A percentile compares a stretch with the other conserved stretches of the same genome.
Conservation (phyloP, 2,113 vertebrate genomes). For the Clarias batrachus region DNA sequence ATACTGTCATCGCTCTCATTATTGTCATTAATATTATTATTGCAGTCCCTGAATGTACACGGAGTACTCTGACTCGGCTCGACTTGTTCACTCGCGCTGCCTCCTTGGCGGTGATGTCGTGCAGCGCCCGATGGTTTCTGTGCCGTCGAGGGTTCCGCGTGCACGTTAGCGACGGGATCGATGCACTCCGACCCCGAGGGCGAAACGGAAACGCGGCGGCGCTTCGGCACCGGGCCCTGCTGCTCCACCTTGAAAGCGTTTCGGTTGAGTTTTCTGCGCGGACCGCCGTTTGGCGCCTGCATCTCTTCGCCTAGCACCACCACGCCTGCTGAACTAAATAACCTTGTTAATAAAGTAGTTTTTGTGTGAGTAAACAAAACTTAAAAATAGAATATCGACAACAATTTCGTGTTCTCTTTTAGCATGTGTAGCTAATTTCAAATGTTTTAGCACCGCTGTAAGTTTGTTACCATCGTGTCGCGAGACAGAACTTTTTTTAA, state of each 20-base stretch:
- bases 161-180: background rate
- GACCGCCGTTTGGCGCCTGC: background rate
- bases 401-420: no score
- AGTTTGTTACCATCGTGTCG: background rate
- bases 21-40: background rate
- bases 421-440: no score
- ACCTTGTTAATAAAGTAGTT: no score
- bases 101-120: background rate
- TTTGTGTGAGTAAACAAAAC: background rate
- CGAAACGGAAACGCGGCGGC: constrained; percentile 19
- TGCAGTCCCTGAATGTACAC: background rate
- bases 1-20: no score
- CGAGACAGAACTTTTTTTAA: no score
- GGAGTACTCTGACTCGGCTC: background rate
- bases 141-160: background rate
- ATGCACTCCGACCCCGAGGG: background rate
- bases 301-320: background rate
- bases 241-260: constrained; percentile 17
- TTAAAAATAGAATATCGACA: background rate
- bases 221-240: constrained; percentile 20
- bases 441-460: background rate
- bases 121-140: background rate
- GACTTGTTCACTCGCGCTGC: background rate
- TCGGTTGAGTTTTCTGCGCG: constrained; percentile 45
- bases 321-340: no score